phyloP scores from a whole-genome alignment of 2,797 vertebrate genomes.

The Molossus molossus region DNA sequence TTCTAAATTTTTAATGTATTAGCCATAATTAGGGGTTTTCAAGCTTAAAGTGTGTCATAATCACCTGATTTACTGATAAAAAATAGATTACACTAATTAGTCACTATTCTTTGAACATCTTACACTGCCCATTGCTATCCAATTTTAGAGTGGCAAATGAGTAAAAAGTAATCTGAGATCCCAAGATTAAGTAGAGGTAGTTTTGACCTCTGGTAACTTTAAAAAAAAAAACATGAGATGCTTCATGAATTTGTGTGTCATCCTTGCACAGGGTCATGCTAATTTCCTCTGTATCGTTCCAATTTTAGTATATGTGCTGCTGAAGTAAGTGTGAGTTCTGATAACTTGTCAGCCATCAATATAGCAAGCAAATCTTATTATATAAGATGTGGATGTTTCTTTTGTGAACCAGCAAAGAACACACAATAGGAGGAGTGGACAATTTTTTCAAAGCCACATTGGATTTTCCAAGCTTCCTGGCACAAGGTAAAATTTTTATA shows the following conservation, averaged over 20 bases:
- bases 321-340: neutral
- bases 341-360: constrained; percentile 13
- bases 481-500: constrained; percentile 79
- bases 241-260: too few species aligned
- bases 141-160: constrained; percentile 67
- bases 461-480: constrained; percentile 82
- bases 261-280: too few species aligned
- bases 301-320: too few species aligned
- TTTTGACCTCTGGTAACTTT: neutral
- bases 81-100: neutral
- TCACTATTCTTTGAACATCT: constrained; percentile 31
- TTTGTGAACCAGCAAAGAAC: constrained; percentile 73
- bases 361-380: constrained; percentile 69
- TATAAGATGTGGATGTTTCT: constrained; percentile 78
- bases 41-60: neutral
- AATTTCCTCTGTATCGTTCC: too few species aligned
- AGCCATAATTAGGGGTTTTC: neutral
- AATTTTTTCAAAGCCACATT: constrained; percentile 80
- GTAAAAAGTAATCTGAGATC: constrained; percentile 75
- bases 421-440: constrained; percentile 65
- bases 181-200: constrained; percentile 39
- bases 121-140: constrained; percentile 41
- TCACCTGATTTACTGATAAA: neutral
- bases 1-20: constrained; percentile 60
- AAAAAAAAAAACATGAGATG: too few species aligned